Percentiles rank a stretch among this genome's conserved stretches.
Evolutionary conservation across 2,797 vertebrate species (phyloP).

Genomic region (Gorsachius magnificus): DNA sequence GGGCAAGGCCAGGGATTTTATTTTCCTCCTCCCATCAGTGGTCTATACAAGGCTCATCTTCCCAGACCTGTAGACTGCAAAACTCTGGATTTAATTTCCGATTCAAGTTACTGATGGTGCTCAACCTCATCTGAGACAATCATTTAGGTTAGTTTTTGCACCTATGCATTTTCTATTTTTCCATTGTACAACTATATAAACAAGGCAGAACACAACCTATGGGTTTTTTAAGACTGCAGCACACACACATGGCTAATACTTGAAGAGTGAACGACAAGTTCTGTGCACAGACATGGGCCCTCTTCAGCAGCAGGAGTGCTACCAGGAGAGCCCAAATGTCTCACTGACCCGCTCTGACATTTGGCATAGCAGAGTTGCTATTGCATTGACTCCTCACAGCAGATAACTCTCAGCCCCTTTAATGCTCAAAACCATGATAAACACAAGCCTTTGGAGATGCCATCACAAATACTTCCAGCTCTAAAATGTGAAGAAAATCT

Average conservation of each 20-base stretch:
- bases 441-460: neutral
- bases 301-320: neutral
- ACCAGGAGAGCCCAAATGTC: neutral
- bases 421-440: neutral
- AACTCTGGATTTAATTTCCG: neutral
- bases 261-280: neutral
- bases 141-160: neutral
- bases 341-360: neutral
- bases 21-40: neutral
- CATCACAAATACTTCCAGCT: neutral
- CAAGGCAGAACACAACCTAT: neutral
- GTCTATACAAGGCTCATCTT: neutral
- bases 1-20: neutral
- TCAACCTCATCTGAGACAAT: neutral
- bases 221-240: neutral
- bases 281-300: neutral
- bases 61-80: neutral
- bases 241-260: neutral
- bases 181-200: neutral
- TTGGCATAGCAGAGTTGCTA: neutral
- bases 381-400: fast-evolving
- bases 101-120: neutral
- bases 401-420: neutral
- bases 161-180: neutral
- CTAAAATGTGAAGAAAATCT: neutral